Percentiles rank a stretch among this genome's conserved stretches.
These are phyloP conservation scores for Oxyteleia sp. DNA, from an alignment of 2,888 invertebrate species.

Conservation along the genomic window DNA sequence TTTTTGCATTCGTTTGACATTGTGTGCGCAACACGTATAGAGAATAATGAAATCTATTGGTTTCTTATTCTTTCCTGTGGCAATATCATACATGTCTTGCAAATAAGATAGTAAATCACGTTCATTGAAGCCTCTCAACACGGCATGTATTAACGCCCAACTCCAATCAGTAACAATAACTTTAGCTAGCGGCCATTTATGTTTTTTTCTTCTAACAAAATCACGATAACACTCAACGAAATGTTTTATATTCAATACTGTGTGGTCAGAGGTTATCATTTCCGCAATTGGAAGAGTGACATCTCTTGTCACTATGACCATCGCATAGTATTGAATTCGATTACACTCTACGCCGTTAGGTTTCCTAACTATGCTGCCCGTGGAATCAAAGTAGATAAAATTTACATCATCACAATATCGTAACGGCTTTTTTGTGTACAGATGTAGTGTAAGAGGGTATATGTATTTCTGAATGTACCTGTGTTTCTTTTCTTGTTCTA, in stretches of 20 bases:
- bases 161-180: not conserved
- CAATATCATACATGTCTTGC: not conserved
- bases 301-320: not conserved
- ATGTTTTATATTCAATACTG: not conserved
- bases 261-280: slow-evolving; percentile 7
- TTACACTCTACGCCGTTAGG: too few relatives aligned
- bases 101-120: not conserved
- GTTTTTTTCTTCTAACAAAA: not conserved
- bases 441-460: too few relatives aligned
- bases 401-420: too few relatives aligned
- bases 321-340: not conserved
- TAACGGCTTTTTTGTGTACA: too few relatives aligned
- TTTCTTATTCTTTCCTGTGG: not conserved
- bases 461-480: too few relatives aligned
- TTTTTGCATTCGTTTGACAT: slow-evolving; percentile 12
- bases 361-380: too few relatives aligned
- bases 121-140: not conserved
- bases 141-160: slow-evolving; percentile 6
- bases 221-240: not conserved
- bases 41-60: slow-evolving; percentile 8
- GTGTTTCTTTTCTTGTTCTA: too few relatives aligned
- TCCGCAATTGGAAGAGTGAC: not conserved
- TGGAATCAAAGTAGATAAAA: too few relatives aligned
- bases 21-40: slow-evolving; percentile 14
- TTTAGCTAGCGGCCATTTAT: not conserved